Evolutionary conservation across 2,888 invertebrate genomes (phyloP).

Genomic region (Tiliacea citrago): DNA sequence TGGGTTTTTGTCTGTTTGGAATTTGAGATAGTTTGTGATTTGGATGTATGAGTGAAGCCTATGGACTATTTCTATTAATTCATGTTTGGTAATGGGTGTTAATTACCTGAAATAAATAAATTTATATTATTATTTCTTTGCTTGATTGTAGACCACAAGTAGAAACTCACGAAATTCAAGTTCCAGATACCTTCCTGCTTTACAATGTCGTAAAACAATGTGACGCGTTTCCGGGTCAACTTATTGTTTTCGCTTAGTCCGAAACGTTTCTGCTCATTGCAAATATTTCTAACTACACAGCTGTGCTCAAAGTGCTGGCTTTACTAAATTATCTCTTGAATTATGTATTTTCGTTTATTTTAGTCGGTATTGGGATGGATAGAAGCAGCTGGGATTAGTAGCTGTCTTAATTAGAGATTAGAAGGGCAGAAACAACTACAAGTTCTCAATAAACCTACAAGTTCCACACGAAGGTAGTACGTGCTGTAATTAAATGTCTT

Average conservation of each 20-base stretch:
- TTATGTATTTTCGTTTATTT: slow-evolving; percentile 52
- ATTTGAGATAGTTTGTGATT: too few species aligned
- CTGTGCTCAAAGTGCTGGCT: slow-evolving; percentile 42
- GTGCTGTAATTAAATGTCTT: background rate
- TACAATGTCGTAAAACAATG: slow-evolving; percentile 69
- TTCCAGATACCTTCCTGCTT: slow-evolving; percentile 61
- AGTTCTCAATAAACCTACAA: background rate
- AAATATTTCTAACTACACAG: slow-evolving; percentile 62
- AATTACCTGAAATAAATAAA: too few species aligned
- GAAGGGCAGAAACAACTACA: background rate
- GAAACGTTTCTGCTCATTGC: slow-evolving; percentile 62
- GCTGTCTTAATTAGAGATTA: slow-evolving; percentile 34
- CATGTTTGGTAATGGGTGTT: too few species aligned
- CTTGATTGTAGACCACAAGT: slow-evolving; percentile 33
- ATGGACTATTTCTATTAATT: too few species aligned
- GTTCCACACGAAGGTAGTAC: background rate
- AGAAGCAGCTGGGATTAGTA: slow-evolving; percentile 28
- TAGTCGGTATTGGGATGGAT: slow-evolving; percentile 11
- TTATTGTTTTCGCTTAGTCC: slow-evolving; percentile 65
- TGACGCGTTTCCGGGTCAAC: slow-evolving; percentile 68
- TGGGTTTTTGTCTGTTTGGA: too few species aligned
- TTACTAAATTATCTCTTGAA: slow-evolving; percentile 45
- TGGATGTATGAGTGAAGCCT: too few species aligned
- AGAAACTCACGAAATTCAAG: slow-evolving; percentile 60
- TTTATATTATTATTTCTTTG: too few species aligned